Conservation (phyloP, 2,888 invertebrate genomes). For the Protodeltote pygarga region DNA sequence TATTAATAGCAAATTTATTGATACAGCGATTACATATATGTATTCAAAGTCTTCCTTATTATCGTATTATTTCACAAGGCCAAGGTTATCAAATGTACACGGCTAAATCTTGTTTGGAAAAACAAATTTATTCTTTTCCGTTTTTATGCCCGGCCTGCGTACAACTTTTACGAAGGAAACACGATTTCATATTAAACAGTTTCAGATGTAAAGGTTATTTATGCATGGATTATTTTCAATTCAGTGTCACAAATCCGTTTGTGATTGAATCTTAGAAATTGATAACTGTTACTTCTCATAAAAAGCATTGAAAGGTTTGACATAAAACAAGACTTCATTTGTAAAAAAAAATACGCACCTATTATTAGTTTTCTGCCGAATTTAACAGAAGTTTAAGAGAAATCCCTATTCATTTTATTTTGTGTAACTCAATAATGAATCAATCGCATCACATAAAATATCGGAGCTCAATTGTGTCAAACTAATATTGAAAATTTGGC, state of each 20-base stretch:
- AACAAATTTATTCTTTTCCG: constrained; percentile 50
- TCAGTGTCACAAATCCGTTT: constrained; percentile 20
- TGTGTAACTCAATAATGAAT: too few species aligned
- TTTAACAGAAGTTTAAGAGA: too few species aligned
- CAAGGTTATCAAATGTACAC: constrained; percentile 69
- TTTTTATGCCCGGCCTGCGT: constrained; percentile 41
- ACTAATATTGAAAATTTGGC: too few species aligned
- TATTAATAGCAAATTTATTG: constrained; percentile 49
- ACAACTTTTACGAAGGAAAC: constrained; percentile 41
- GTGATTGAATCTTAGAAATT: constrained; percentile 13
- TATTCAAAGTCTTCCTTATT: constrained; percentile 70
- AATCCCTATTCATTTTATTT: too few species aligned
- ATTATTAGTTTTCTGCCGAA: too few species aligned
- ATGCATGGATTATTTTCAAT: constrained; percentile 21
- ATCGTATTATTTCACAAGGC: constrained; percentile 68
- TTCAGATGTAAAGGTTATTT: constrained; percentile 27
- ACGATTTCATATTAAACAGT: constrained; percentile 26
- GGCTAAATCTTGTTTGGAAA: constrained; percentile 55
- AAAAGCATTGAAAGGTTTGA: too few species aligned
- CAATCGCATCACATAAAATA: too few species aligned
- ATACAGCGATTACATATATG: constrained; percentile 53
- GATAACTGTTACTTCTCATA: background rate
- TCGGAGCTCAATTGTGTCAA: too few species aligned
- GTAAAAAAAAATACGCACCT: too few species aligned
- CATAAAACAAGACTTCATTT: too few species aligned